Conservation (phyloP, 2,113 vertebrate genomes). For the Albula glossodonta region DNA sequence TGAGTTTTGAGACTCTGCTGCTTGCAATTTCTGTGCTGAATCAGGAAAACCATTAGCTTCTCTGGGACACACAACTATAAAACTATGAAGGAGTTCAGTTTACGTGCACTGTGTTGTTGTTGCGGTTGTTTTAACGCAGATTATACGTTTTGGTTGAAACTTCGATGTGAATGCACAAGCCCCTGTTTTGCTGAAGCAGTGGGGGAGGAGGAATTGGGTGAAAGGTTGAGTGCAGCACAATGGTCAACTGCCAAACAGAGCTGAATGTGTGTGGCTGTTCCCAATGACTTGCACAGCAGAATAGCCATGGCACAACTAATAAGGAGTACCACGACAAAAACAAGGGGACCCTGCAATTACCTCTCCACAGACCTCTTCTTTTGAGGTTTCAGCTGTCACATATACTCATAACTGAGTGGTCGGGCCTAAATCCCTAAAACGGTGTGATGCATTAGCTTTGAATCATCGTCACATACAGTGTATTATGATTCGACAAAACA, state of each 20-base stretch:
- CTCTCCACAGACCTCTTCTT: background rate
- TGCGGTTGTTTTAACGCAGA: background rate
- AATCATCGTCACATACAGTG: background rate
- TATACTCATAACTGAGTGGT: background rate
- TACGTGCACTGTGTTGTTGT: background rate
- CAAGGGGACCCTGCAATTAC: background rate
- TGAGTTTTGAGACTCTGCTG: background rate
- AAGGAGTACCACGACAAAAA: background rate
- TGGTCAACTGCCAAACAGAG: background rate
- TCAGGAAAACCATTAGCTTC: background rate
- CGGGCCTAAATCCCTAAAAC: background rate
- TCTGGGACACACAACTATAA: background rate
- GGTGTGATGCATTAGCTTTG: too few species aligned
- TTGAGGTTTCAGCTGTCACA: background rate
- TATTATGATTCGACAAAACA: too few species aligned
- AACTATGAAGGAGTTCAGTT: background rate
- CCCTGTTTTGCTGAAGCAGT: background rate
- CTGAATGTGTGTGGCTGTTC: background rate
- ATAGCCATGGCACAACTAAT: background rate
- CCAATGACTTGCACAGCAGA: background rate
- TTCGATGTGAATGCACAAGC: background rate
- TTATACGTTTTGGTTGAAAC: background rate
- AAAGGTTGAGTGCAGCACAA: conserved; percentile 55
- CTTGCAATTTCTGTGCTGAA: background rate
- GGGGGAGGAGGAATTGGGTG: conserved; percentile 49